These are phyloP conservation scores for Phthorimaea operculella DNA, from an alignment of 1,140 invertebrate genomes.

Conservation along the genomic window DNA sequence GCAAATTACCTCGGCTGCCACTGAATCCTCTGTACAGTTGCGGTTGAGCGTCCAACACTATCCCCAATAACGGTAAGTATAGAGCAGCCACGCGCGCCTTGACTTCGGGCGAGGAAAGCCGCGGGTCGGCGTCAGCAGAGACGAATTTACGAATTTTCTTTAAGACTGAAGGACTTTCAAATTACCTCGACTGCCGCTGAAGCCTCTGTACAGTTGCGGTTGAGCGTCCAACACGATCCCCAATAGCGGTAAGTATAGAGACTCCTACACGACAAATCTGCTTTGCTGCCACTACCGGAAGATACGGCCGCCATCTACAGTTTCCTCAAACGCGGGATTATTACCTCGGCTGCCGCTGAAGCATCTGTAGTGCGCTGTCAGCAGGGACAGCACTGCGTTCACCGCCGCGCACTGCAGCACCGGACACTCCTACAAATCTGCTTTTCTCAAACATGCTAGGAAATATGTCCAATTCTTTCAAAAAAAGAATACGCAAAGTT, in stretches of 20 bases:
- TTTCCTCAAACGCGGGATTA: background rate
- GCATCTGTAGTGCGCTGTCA: slow-evolving; percentile 88
- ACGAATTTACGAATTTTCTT: too few relatives aligned
- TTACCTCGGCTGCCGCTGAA: slow-evolving; percentile 40
- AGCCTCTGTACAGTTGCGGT: slow-evolving; percentile 76
- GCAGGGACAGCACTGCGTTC: slow-evolving; percentile 80
- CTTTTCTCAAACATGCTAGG: too few relatives aligned
- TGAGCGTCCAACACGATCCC: slow-evolving; percentile 89
- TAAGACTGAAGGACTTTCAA: too few relatives aligned
- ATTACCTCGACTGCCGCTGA: background rate
- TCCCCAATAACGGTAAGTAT: slow-evolving; percentile 89
- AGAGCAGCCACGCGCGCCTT: slow-evolving; percentile 87
- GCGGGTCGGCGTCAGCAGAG: slow-evolving; percentile 87
- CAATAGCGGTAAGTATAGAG: slow-evolving; percentile 92
- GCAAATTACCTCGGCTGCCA: background rate
- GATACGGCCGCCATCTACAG: too few relatives aligned
- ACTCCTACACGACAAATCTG: too few relatives aligned
- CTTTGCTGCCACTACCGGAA: too few relatives aligned
- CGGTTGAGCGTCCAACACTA: slow-evolving; percentile 87
- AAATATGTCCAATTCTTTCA: too few relatives aligned
- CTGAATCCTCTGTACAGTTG: slow-evolving; percentile 73
- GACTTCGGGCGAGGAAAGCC: slow-evolving; percentile 80
- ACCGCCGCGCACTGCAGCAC: slow-evolving; percentile 86
- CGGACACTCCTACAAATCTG: slow-evolving; percentile 79
- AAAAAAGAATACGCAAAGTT: too few relatives aligned